phyloP scores from a whole-genome alignment of 2,113 vertebrate species.

The Dromas ardeola region DNA sequence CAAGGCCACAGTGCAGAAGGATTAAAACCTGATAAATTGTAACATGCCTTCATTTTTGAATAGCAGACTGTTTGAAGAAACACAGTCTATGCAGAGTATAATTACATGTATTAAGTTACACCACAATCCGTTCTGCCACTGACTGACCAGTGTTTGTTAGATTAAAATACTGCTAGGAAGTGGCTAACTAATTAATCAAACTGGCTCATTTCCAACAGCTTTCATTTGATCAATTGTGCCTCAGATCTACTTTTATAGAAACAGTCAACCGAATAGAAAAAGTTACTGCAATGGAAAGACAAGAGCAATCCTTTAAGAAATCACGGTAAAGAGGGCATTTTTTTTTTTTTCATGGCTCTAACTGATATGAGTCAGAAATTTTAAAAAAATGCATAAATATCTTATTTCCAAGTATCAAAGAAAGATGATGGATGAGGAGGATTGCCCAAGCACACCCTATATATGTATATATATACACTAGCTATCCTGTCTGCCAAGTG shows the following conservation, averaged over 20 bases:
- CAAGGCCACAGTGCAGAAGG: background rate
- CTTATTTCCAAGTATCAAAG: background rate
- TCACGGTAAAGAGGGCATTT: background rate
- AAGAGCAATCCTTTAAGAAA: background rate
- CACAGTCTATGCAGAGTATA: background rate
- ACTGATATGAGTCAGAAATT: background rate
- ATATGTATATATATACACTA: background rate
- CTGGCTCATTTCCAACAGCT: background rate
- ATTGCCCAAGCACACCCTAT: background rate
- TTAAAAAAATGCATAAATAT: background rate
- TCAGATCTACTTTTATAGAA: background rate
- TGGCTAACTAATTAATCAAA: background rate
- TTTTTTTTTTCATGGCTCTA: background rate
- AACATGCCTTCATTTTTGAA: background rate
- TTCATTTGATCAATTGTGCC: background rate
- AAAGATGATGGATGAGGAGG: background rate
- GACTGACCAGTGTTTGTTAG: background rate
- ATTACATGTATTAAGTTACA: background rate
- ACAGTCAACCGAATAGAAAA: background rate
- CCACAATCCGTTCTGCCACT: background rate
- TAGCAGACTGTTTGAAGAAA: background rate
- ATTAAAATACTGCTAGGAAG: background rate
- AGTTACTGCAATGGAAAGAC: background rate
- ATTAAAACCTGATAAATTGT: slow-evolving; percentile 26
- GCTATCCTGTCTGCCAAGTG: background rate